Evolutionary conservation across 2,113 vertebrate genomes (phyloP), one percentile per base, ranked within the genome.

Genomic region (Cynocephalus volans): DNA sequence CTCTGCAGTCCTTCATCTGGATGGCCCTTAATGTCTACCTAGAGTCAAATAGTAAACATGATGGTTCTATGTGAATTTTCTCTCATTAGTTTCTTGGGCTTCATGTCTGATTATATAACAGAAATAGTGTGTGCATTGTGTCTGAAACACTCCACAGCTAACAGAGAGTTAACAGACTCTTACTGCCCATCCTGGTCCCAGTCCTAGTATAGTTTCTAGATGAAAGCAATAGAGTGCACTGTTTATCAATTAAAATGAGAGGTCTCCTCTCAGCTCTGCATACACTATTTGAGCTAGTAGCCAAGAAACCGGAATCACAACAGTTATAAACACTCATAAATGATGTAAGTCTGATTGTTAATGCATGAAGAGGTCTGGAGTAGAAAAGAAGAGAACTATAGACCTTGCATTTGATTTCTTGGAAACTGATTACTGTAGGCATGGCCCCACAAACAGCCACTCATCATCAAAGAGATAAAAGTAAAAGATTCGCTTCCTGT

Each of bases 401-500:
- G 70, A 75, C 54, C 13, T 62, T 33, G 50, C 36, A 23, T 36
- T 93, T 88, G n/a, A 96, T 89, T 95, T 94, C 92, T 94, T 94
- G 36, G 85, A 94, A 95, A 75, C 54, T 45, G 67, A 70, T 72
- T 93, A 48, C 73, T 58, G 10, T 19, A 80, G 31, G 76, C 67
- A 23, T 8, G 33, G 77, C 54, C n/a, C 36, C 62, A 77, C 24
- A 5, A 80, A 24, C 73, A 82, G 67, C 24, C 26, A 58, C 21
- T 87, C 48, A 79, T 50, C 31, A 69, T 79, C 54, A 88, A 94
- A 96, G 54, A 58, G 17, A 82, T 87, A 72, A 85, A 96, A 94
- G 87, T 76, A 80, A 95, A 62, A 88, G 88, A 94, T 79, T 69
- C 28, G 52, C 64, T 94, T 96, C 94, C 73, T 72, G 86, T 73